phyloP scores from a whole-genome alignment of 2,113 vertebrate species.

The Terrapene triunguis region DNA sequence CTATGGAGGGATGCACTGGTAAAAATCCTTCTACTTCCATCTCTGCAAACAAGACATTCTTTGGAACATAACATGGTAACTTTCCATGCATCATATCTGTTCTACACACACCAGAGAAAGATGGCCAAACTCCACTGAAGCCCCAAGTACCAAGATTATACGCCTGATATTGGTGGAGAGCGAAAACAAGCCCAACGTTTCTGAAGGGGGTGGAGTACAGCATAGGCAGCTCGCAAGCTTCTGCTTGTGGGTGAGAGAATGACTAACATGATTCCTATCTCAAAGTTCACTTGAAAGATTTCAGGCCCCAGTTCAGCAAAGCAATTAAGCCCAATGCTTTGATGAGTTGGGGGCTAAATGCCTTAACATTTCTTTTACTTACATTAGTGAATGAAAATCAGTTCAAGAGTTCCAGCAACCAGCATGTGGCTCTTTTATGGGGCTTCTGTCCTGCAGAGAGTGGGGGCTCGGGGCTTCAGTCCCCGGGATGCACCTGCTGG shows the following conservation, averaged over 20 bases:
- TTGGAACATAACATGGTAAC: not conserved
- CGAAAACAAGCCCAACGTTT: slow-evolving; percentile 37
- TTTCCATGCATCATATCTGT: not conserved
- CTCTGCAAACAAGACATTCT: not conserved
- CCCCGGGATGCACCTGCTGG: too few species aligned
- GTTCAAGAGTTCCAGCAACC: not conserved
- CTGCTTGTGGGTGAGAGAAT: not conserved
- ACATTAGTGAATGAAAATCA: not conserved
- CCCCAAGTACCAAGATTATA: slow-evolving; percentile 11
- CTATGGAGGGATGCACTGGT: not conserved
- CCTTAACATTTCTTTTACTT: not conserved
- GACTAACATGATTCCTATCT: not conserved
- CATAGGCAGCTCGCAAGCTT: slow-evolving; percentile 12
- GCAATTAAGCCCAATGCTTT: not conserved
- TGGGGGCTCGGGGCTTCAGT: too few species aligned
- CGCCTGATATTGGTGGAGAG: slow-evolving; percentile 12
- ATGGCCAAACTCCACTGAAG: slow-evolving; percentile 1
- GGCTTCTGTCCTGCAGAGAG: too few species aligned
- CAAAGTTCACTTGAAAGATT: not conserved
- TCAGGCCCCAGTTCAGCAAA: not conserved
- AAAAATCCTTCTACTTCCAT: not conserved
- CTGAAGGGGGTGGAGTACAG: not conserved
- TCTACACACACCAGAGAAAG: not conserved
- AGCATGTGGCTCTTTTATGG: not conserved
- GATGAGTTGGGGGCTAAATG: not conserved